phyloP scores from a whole-genome alignment of 1,140 invertebrate genomes.

The Listronotus oregonensis region DNA sequence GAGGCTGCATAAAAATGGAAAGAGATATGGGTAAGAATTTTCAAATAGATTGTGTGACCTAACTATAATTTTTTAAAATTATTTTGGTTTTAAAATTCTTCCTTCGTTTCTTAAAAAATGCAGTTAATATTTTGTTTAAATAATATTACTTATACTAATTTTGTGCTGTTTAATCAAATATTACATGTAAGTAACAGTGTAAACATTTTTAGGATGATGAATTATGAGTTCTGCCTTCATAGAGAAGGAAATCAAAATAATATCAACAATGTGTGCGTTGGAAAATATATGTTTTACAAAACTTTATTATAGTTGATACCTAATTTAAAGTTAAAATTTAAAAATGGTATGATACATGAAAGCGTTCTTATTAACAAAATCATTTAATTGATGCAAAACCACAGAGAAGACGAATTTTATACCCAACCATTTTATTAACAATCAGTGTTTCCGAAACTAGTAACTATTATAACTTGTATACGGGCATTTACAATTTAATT shows the following conservation, averaged over 20 bases:
- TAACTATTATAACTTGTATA: too few relatives aligned
- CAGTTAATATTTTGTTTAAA: not conserved
- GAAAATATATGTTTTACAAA: slow-evolving; percentile 15
- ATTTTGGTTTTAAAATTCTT: not conserved
- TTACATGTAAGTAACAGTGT: not conserved
- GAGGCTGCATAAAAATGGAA: slow-evolving; percentile 32
- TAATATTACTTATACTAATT: too few relatives aligned
- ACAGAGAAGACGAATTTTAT: too few relatives aligned
- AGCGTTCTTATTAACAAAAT: not conserved
- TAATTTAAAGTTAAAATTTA: not conserved
- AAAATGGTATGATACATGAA: not conserved
- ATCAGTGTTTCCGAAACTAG: too few relatives aligned
- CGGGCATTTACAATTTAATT: too few relatives aligned
- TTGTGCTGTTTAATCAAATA: too few relatives aligned
- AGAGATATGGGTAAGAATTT: slow-evolving; percentile 22
- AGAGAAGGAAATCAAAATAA: slow-evolving; percentile 1
- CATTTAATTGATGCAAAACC: too few relatives aligned
- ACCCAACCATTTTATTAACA: too few relatives aligned
- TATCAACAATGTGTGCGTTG: slow-evolving; percentile 16
- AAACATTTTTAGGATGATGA: slow-evolving; percentile 22
- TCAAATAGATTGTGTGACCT: not conserved
- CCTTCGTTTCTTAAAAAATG: not conserved
- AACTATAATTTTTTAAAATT: not conserved
- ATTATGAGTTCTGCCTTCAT: slow-evolving; percentile 20
- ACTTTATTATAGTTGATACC: not conserved